phyloP scores from a whole-genome alignment of 2,888 invertebrate species.

The Yponomeuta plumbellus region DNA sequence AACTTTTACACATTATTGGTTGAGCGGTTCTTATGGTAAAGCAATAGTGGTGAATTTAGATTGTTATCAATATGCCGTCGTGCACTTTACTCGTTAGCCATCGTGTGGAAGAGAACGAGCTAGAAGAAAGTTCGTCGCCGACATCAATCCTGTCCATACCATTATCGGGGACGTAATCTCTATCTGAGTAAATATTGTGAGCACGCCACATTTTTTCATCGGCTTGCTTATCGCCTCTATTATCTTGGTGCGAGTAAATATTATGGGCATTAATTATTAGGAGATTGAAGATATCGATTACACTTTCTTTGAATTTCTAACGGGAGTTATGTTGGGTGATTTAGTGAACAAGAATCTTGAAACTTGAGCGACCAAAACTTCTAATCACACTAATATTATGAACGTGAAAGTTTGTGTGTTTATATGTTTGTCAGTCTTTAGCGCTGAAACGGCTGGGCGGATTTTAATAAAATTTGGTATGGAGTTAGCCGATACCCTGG shows the following conservation, averaged over 20 bases:
- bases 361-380: too few relatives aligned
- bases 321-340: neutral
- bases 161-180: slow-evolving; percentile 1
- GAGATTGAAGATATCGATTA: neutral
- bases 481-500: too few relatives aligned
- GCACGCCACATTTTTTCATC: neutral
- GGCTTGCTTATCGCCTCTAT: neutral
- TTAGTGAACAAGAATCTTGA: too few relatives aligned
- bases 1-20: too few relatives aligned
- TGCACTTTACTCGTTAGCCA: slow-evolving; percentile 3
- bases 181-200: neutral
- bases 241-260: slow-evolving; percentile 5
- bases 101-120: neutral
- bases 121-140: neutral
- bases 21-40: too few relatives aligned
- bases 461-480: too few relatives aligned
- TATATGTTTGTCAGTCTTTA: too few relatives aligned
- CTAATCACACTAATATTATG: too few relatives aligned
- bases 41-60: too few relatives aligned
- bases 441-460: too few relatives aligned
- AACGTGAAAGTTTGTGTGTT: too few relatives aligned
- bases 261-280: neutral
- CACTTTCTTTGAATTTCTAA: neutral
- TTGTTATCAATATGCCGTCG: too few relatives aligned
- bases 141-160: slow-evolving; percentile 2